These are phyloP conservation scores for Acrocephalus kingi DNA, from an alignment of 2,113 vertebrate genomes.

Conservation along the genomic window DNA sequence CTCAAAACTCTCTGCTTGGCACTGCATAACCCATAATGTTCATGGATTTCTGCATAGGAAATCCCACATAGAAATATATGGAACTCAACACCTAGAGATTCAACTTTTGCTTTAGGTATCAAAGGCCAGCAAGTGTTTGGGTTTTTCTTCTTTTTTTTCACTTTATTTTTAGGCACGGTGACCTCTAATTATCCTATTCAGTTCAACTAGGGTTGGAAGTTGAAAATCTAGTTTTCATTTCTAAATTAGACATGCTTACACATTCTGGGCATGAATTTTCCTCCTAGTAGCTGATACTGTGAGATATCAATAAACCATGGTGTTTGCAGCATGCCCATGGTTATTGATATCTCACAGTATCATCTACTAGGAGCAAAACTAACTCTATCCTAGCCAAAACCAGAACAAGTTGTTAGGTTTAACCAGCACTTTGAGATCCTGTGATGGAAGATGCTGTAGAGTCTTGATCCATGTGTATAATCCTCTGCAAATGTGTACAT, in stretches of 20 bases:
- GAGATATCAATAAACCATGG: not conserved
- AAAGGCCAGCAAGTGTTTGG: not conserved
- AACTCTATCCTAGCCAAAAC: not conserved
- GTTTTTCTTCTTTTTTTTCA: fast-evolving
- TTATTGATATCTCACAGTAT: not conserved
- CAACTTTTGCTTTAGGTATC: not conserved
- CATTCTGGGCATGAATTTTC: not conserved
- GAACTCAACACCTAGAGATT: not conserved
- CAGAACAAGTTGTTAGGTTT: not conserved
- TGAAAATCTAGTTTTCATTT: not conserved
- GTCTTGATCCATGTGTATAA: not conserved
- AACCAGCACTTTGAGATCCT: not conserved
- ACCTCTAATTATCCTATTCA: not conserved
- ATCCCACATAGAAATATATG: not conserved
- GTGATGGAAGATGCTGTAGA: not conserved
- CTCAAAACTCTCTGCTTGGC: not conserved
- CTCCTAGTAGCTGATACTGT: not conserved
- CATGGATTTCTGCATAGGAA: not conserved
- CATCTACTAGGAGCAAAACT: not conserved
- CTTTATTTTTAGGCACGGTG: not conserved
- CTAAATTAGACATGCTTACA: not conserved
- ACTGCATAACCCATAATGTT: not conserved
- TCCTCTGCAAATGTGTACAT: not conserved
- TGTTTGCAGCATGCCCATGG: not conserved
- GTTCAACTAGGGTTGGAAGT: not conserved